A percentile compares a stretch with the other conserved stretches of the same genome.
These are phyloP conservation scores for Brachycybe producta DNA, from an alignment of 2,888 invertebrate genomes.

Conservation along the genomic window DNA sequence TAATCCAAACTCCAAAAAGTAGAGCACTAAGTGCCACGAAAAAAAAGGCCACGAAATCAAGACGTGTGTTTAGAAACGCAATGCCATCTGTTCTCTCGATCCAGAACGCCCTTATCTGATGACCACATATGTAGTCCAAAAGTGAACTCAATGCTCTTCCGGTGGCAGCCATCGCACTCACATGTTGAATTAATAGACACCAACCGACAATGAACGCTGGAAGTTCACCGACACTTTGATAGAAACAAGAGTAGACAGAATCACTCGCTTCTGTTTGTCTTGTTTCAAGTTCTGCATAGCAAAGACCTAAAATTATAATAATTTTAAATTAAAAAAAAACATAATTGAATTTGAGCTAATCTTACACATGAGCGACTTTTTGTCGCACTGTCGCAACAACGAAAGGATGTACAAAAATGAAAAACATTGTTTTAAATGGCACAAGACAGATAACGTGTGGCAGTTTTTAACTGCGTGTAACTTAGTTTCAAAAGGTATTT, in stretches of 20 bases:
- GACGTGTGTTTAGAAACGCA: background rate
- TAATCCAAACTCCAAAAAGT: constrained; percentile 9
- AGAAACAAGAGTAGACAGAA: constrained; percentile 21
- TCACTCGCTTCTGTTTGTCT: constrained; percentile 12
- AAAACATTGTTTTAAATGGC: too few relatives aligned
- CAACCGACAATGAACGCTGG: constrained; percentile 22
- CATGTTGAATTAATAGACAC: constrained; percentile 19
- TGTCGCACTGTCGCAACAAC: background rate
- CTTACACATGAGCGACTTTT: too few relatives aligned
- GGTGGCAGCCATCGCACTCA: constrained; percentile 18
- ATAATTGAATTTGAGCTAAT: too few relatives aligned
- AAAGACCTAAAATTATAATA: constrained; percentile 18
- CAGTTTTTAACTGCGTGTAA: background rate
- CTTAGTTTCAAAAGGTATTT: too few relatives aligned
- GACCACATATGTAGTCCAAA: constrained; percentile 15
- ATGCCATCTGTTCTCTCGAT: background rate
- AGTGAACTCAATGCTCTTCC: constrained; percentile 17
- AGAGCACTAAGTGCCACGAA: constrained; percentile 10
- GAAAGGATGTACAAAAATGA: background rate
- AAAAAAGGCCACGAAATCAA: constrained; percentile 13
- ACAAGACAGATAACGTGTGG: background rate
- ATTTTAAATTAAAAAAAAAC: background rate
- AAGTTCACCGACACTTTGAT: constrained; percentile 21
- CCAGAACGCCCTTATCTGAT: constrained; percentile 8
- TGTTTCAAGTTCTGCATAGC: constrained; percentile 21